Evolutionary conservation across 2,888 invertebrate species (phyloP).

Genomic region (Synergus japonicus): DNA sequence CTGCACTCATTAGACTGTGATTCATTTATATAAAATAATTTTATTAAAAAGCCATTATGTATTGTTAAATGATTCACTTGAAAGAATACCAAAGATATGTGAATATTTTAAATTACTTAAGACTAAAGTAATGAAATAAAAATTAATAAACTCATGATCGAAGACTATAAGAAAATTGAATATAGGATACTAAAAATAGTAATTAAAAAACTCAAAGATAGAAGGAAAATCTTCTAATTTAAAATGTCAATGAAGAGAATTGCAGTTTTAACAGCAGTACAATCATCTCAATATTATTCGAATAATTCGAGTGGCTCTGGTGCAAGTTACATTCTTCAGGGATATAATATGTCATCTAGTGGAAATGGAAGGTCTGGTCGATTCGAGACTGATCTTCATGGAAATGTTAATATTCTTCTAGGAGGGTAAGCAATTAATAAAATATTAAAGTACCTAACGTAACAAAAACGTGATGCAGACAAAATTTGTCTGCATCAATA

Average conservation of each 20-base stretch:
- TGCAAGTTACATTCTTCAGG: conserved; percentile 50
- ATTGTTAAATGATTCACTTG: conserved; percentile 15
- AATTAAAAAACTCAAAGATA: neutral
- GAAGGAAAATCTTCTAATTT: neutral
- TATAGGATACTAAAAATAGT: neutral
- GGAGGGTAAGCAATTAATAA: conserved; percentile 83
- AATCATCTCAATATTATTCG: conserved; percentile 54
- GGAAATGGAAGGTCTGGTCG: conserved; percentile 63
- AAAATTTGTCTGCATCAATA: too few relatives aligned
- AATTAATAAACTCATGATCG: neutral
- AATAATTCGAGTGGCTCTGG: conserved; percentile 47
- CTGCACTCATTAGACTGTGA: conserved; percentile 23
- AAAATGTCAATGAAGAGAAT: conserved; percentile 84
- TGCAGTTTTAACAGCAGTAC: conserved; percentile 77
- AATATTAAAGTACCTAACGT: too few relatives aligned
- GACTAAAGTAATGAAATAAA: neutral
- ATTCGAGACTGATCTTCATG: conserved; percentile 78
- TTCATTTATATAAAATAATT: neutral
- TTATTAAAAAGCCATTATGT: conserved; percentile 48
- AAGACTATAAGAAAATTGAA: neutral
- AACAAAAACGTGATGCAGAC: too few relatives aligned
- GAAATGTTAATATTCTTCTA: conserved; percentile 86
- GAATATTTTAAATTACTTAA: neutral
- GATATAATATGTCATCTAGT: conserved; percentile 61
- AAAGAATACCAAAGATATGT: neutral